phyloP scores from a whole-genome alignment of 2,113 vertebrate species.

The Indicator indicator region DNA sequence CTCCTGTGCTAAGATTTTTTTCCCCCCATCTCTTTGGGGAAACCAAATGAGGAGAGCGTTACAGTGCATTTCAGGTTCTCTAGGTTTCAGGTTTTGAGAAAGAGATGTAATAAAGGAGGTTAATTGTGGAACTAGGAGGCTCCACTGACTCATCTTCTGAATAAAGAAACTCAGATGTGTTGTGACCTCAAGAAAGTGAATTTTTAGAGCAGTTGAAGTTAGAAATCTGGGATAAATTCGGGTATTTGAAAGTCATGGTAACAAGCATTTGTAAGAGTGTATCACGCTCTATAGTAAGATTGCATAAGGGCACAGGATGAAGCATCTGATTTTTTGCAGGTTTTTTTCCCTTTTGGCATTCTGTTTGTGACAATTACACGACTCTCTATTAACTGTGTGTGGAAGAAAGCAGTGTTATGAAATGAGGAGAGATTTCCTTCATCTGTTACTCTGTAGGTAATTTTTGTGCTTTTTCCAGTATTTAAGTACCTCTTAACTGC shows the following conservation, averaged over 20 bases:
- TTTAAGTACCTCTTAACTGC: conserved; percentile 77
- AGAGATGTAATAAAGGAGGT: conserved; percentile 26
- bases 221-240: conserved; percentile 66
- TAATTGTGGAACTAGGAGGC: conserved; percentile 54
- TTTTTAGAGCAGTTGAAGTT: conserved; percentile 66
- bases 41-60: background rate
- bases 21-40: background rate
- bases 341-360: conserved; percentile 54
- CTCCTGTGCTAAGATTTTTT: background rate
- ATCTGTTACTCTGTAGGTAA: conserved; percentile 69
- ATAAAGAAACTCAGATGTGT: conserved; percentile 52
- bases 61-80: conserved; percentile 26
- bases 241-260: conserved; percentile 62
- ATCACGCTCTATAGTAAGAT: conserved; percentile 68
- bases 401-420: conserved; percentile 67
- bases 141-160: conserved; percentile 57
- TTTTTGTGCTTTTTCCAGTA: conserved; percentile 76
- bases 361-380: conserved; percentile 72
- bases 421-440: conserved; percentile 66
- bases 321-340: conserved; percentile 41
- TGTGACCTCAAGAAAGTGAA: conserved; percentile 64
- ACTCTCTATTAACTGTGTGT: conserved; percentile 72
- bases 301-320: conserved; percentile 58
- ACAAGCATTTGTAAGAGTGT: conserved; percentile 50
- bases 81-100: background rate